phyloP scores from a whole-genome alignment of 2,888 invertebrate species.

The Liodrosophila aerea region DNA sequence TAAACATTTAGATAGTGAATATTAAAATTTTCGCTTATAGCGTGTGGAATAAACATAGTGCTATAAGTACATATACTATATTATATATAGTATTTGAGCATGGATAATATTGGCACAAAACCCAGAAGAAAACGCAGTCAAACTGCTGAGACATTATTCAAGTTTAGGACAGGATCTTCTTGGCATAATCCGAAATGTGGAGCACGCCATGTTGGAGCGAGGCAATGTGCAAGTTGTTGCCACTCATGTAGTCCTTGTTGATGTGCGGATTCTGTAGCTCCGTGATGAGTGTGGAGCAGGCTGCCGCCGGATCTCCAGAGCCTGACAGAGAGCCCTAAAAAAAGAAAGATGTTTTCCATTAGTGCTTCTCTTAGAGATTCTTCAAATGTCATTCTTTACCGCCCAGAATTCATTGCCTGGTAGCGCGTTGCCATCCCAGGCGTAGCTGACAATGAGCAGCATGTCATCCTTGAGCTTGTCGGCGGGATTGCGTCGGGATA shows the following conservation, averaged over 20 bases:
- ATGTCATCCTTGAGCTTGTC: conserved; percentile 79
- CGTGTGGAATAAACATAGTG: no score
- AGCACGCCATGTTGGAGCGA: conserved; percentile 77
- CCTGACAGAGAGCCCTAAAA: conserved; percentile 51
- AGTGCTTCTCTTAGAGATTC: no score
- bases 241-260: conserved; percentile 82
- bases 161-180: background rate
- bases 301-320: conserved; percentile 85
- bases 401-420: conserved; percentile 90
- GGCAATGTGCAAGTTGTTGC: conserved; percentile 84
- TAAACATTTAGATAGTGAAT: no score
- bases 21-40: no score
- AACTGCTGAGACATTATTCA: no score
- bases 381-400: no score
- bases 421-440: conserved; percentile 88
- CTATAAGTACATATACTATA: no score
- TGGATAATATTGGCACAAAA: no score
- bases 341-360: no score
- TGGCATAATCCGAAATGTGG: conserved; percentile 73
- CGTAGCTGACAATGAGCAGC: conserved; percentile 86
- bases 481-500: conserved; percentile 84
- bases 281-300: conserved; percentile 84
- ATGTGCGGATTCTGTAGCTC: conserved; percentile 85
- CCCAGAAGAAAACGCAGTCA: no score
- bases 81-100: no score